Evolutionary conservation across 2,888 invertebrate species (phyloP).

Genomic region (Cryptus armator): DNA sequence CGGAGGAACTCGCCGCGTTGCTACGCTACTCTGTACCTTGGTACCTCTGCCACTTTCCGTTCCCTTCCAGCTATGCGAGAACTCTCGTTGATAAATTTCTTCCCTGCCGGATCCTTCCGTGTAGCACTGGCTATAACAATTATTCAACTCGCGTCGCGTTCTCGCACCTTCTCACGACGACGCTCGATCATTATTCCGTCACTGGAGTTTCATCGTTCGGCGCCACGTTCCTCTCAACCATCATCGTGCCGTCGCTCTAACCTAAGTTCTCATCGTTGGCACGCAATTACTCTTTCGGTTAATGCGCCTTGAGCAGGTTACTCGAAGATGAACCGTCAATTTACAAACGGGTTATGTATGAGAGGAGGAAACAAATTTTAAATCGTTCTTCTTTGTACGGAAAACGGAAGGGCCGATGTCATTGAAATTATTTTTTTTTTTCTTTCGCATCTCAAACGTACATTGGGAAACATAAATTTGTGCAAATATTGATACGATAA

Average conservation of each 20-base stretch:
- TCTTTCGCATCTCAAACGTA: no score
- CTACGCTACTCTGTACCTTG: background rate
- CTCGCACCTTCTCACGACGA: conserved; percentile 9
- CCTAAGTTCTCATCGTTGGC: conserved; percentile 20
- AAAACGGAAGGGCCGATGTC: no score
- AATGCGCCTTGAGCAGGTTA: conserved; percentile 5
- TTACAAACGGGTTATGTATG: background rate
- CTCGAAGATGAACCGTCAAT: background rate
- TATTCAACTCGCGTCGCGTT: conserved; percentile 40
- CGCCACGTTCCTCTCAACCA: background rate
- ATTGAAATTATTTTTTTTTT: no score
- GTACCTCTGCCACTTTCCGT: background rate
- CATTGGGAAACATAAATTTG: background rate
- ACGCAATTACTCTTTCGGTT: conserved; percentile 38
- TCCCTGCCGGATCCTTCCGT: conserved; percentile 11
- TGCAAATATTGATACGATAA: background rate
- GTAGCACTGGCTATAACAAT: conserved; percentile 10
- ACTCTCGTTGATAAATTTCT: conserved; percentile 22
- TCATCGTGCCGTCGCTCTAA: background rate
- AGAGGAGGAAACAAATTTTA: background rate
- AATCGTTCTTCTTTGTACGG: background rate
- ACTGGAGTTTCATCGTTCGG: conserved; percentile 13
- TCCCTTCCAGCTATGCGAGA: background rate
- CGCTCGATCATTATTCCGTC: conserved; percentile 39
- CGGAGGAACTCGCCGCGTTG: background rate